These are phyloP conservation scores for Stichodactyla mertensii DNA, from an alignment of 64 coral and sea anemone genomes.

Conservation along the genomic window DNA sequence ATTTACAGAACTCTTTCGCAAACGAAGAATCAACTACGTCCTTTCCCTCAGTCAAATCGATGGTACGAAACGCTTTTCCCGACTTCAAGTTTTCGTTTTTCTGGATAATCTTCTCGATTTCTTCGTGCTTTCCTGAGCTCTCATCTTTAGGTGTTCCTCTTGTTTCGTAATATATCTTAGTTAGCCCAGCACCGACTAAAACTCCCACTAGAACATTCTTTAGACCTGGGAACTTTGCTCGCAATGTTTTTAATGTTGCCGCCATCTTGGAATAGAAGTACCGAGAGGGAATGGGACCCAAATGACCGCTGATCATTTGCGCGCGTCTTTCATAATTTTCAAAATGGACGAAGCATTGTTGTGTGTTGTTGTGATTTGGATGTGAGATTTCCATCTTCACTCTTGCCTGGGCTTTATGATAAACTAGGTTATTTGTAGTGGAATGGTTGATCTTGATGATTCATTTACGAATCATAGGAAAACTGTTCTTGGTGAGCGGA, in stretches of 20 bases:
- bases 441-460: slow-evolving; percentile 88
- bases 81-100: slow-evolving; percentile 75
- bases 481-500: background rate
- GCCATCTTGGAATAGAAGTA: slow-evolving; percentile 44
- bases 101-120: slow-evolving; percentile 70
- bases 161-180: slow-evolving; percentile 94
- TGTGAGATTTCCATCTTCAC: background rate
- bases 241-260: slow-evolving; percentile 39
- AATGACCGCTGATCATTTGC: background rate
- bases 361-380: background rate
- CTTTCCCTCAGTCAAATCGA: background rate
- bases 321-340: slow-evolving; percentile 31
- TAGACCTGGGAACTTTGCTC: slow-evolving; percentile 36
- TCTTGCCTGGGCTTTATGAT: background rate
- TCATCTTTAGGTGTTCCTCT: slow-evolving; percentile 37
- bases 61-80: slow-evolving; percentile 48
- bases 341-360: slow-evolving; percentile 36
- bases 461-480: slow-evolving; percentile 8
- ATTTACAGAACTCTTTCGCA: slow-evolving; percentile 25
- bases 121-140: slow-evolving; percentile 37
- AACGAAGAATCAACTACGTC: background rate
- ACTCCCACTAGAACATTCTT: slow-evolving; percentile 58
- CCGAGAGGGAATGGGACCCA: slow-evolving; percentile 7
- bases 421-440: slow-evolving; percentile 5
- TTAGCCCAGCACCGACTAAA: slow-evolving; percentile 65